Base-by-base conservation (phyloP, 2,113 vertebrate genomes). In the Paralichthys olivaceus region DNA sequence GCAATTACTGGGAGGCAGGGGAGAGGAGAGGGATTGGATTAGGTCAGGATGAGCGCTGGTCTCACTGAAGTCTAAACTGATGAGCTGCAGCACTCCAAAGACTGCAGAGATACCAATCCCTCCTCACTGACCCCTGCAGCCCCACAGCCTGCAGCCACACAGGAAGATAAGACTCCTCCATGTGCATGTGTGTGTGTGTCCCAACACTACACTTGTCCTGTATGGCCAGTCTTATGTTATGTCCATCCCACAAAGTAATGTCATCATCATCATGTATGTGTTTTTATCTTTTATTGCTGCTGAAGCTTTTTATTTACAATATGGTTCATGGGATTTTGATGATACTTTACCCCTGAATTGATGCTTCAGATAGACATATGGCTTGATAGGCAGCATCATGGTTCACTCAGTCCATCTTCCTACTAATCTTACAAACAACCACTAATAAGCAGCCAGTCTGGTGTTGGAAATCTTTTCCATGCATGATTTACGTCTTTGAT, bases 1-100 rank as follows among this genome's bases (percentile, higher is more conserved):
- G 91, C 93, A 94, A 95, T 95, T 94, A 94, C 90, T 86, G 80
- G 84, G 88, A 86, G 85, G 85, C 76, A 68, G 89, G 84, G 83
- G 81, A 77, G 86, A 89, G 85, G 85, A 87, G 87, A 89, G 80
- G 80, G 87, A 87, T 90, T 89, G 91, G 93, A 93, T 94, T 93
- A 92, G 91, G 93, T 88, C 85, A 85, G 89, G 89, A 89, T 83
- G 85, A 89, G 88, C 77, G 45, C 20, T 7, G 32, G 83, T 89
- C 88, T 91, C 87, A 91, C 83, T 92, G 81, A 92, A 93, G 92
- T 92, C 84, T 80, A 84, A 92, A 92, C 81, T 85, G 93, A 93
- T 88, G 91, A 93, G 88, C 87, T 80, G 85, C 92, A 66, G 90
- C 86, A 77, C 89, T 94, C 90, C 87, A 92, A 93, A 92, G 84